Conservation (phyloP, 2,888 invertebrate species). For the Plusia festucae region DNA sequence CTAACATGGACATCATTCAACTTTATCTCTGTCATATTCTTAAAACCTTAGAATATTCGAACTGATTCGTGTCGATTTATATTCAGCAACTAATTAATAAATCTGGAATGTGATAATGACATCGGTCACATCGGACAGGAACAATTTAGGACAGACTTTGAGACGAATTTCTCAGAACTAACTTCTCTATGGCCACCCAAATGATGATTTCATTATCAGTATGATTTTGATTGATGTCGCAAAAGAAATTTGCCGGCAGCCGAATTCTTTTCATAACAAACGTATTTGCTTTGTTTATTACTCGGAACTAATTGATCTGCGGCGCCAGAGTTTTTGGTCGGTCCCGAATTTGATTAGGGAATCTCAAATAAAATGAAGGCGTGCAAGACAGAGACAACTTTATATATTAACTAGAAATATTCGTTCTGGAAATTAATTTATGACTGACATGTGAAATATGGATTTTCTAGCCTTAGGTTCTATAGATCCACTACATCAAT, state of each 20-base stretch:
- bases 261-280: constrained; percentile 85
- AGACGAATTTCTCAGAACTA: constrained; percentile 81
- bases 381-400: constrained; percentile 11
- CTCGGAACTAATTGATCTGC: constrained; percentile 86
- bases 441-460: neutral
- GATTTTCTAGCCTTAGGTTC: too few relatives aligned
- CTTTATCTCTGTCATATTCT: too few relatives aligned
- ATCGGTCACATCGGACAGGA: constrained; percentile 69
- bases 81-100: constrained; percentile 85
- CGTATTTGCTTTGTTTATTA: constrained; percentile 87
- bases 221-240: constrained; percentile 89
- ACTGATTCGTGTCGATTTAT: constrained; percentile 24
- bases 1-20: too few relatives aligned
- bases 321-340: constrained; percentile 86
- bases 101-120: constrained; percentile 88
- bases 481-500: neutral
- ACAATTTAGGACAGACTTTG: constrained; percentile 55
- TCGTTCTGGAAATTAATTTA: neutral
- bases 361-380: constrained; percentile 33
- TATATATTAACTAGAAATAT: neutral
- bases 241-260: constrained; percentile 83
- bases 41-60: neutral
- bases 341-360: constrained; percentile 48
- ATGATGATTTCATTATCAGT: constrained; percentile 89
- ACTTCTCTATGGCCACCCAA: constrained; percentile 88